Base-by-base conservation (phyloP, 1,140 invertebrate genomes). In the Leucophenga varia region DNA sequence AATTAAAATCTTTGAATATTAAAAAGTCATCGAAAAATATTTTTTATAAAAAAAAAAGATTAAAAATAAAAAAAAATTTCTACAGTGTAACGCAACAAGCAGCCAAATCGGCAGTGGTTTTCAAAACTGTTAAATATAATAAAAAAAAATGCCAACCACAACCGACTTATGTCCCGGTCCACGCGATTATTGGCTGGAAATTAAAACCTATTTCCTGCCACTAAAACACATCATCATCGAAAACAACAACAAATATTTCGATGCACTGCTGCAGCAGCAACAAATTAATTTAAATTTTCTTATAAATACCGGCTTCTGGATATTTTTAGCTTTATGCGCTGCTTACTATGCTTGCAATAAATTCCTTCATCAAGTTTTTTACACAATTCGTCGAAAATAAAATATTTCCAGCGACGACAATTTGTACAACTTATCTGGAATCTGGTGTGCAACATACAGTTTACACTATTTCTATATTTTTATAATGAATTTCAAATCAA, bases 61-160 rank as follows among this genome's bases (percentile, higher is more conserved):
- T n/a, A n/a, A n/a, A n/a, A n/a, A n/a, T n/a, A n/a, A n/a, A n/a
- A n/a, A n/a, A n/a, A n/a, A n/a, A n/a, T n/a, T n/a, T n/a, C n/a
- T n/a, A n/a, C n/a, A n/a, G n/a, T n/a, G n/a, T n/a, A n/a, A n/a
- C n/a, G n/a, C n/a, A n/a, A n/a, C n/a, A n/a, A n/a, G n/a, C n/a
- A n/a, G n/a, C n/a, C n/a, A n/a, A n/a, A n/a, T n/a, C n/a, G n/a
- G n/a, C n/a, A n/a, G n/a, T n/a, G n/a, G n/a, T n/a, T n/a, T n/a
- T n/a, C n/a, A n/a, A n/a, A n/a, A n/a, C n/a, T n/a, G n/a, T n/a
- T n/a, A n/a, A n/a, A n/a, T n/a, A n/a, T n/a, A n/a, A n/a, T n/a
- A n/a, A n/a, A n/a, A n/a, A n/a, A n/a, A n/a, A n/a, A 55, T 55
- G 52, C 31, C 48, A 18, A 45, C 47, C 8, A 55, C 51, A 17